Conservation (phyloP, 2,888 invertebrate species). For the Nineta flava region DNA sequence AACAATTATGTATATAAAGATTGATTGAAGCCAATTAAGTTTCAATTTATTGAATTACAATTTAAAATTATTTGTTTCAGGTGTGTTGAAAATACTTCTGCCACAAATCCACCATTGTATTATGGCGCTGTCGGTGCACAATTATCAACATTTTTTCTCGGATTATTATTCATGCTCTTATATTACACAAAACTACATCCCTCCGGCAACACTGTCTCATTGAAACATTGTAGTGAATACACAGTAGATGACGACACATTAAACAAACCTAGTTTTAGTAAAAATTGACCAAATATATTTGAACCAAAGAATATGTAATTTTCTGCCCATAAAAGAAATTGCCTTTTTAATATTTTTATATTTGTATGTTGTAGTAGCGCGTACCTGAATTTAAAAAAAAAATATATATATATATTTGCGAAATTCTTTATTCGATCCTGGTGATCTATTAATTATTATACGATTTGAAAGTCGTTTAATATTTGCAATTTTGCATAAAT, state of each 20-base stretch:
- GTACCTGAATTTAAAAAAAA: no score
- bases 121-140: slow-evolving; percentile 28
- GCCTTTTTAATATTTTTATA: no score
- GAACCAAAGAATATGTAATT: background rate
- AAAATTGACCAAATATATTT: background rate
- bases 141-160: slow-evolving; percentile 25
- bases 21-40: no score
- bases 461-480: no score
- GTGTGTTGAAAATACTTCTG: slow-evolving; percentile 28
- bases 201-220: slow-evolving; percentile 14
- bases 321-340: background rate
- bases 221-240: background rate
- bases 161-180: slow-evolving; percentile 25
- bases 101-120: slow-evolving; percentile 24
- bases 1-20: no score
- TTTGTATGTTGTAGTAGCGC: no score
- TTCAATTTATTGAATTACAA: no score
- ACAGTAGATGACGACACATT: background rate
- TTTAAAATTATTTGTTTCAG: slow-evolving; percentile 15
- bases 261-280: slow-evolving; percentile 24
- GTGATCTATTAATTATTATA: no score
- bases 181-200: slow-evolving; percentile 31
- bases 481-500: no score
- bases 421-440: no score
- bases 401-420: no score